phyloP scores from a whole-genome alignment of 1,140 invertebrate genomes.

The Drosophila repletoides region DNA sequence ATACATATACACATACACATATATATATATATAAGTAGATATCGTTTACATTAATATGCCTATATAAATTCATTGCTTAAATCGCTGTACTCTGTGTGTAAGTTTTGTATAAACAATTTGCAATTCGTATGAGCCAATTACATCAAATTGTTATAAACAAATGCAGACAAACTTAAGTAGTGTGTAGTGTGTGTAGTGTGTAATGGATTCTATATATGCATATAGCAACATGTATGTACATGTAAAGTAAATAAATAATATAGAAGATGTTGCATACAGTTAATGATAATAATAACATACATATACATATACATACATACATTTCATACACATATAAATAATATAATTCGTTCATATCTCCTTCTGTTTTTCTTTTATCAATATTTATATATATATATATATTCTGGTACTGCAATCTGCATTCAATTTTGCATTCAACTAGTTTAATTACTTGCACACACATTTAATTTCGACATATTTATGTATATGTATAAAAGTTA shows the following conservation, averaged over 20 bases:
- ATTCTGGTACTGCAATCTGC: constrained; percentile 9
- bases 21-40: constrained; percentile 52
- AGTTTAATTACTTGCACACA: constrained; percentile 33
- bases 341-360: constrained; percentile 1
- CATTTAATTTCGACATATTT: constrained; percentile 33
- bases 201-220: constrained; percentile 27
- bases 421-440: constrained; percentile 20
- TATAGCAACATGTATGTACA: constrained; percentile 47
- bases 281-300: constrained; percentile 30
- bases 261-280: constrained; percentile 41
- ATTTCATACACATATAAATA: constrained; percentile 25
- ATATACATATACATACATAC: constrained; percentile 28
- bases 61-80: constrained; percentile 77
- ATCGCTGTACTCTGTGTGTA: constrained; percentile 60
- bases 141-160: constrained; percentile 14
- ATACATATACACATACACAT: constrained; percentile 54
- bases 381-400: constrained; percentile 16
- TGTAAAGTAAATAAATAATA: constrained; percentile 48
- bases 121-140: background rate
- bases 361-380: background rate
- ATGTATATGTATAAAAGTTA: constrained; percentile 70
- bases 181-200: constrained; percentile 9
- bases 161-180: constrained; percentile 24
- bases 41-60: constrained; percentile 70
- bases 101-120: constrained; percentile 22